Evolutionary conservation across 2,888 invertebrate genomes (phyloP).

Genomic region (Polydrusus tereticollis): DNA sequence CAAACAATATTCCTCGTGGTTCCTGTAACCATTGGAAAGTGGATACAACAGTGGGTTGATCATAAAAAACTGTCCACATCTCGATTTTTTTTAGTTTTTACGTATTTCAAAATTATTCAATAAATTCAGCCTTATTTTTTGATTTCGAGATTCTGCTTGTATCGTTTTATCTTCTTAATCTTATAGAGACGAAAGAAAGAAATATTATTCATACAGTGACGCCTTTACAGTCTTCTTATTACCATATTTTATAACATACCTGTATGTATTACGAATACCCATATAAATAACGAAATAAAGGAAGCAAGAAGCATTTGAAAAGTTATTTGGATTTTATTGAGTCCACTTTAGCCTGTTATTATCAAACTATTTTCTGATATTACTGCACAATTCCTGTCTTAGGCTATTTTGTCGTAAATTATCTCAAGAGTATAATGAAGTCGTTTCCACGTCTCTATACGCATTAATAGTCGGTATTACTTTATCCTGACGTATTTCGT

Average conservation of each 20-base stretch:
- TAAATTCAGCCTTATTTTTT: no score
- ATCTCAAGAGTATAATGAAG: constrained; percentile 33
- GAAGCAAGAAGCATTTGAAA: constrained; percentile 6
- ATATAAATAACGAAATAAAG: neutral
- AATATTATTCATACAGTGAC: no score
- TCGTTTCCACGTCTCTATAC: constrained; percentile 24
- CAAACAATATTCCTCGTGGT: neutral
- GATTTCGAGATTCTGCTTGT: no score
- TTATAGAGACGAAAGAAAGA: no score
- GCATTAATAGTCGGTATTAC: constrained; percentile 28
- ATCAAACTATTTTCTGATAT: constrained; percentile 36
- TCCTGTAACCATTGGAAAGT: no score
- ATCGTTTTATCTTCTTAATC: no score
- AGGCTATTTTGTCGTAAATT: constrained; percentile 26
- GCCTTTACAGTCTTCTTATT: no score
- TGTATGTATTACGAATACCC: neutral
- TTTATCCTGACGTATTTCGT: constrained; percentile 25
- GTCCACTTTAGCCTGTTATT: constrained; percentile 22
- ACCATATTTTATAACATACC: neutral
- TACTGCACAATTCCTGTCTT: constrained; percentile 32
- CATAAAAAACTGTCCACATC: no score
- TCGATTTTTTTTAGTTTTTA: no score
- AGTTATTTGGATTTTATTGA: constrained; percentile 27
- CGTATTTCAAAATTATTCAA: no score
- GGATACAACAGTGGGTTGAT: no score